Evolutionary conservation across 2,888 invertebrate genomes (phyloP).

Genomic region (Heteromurus nitidus): DNA sequence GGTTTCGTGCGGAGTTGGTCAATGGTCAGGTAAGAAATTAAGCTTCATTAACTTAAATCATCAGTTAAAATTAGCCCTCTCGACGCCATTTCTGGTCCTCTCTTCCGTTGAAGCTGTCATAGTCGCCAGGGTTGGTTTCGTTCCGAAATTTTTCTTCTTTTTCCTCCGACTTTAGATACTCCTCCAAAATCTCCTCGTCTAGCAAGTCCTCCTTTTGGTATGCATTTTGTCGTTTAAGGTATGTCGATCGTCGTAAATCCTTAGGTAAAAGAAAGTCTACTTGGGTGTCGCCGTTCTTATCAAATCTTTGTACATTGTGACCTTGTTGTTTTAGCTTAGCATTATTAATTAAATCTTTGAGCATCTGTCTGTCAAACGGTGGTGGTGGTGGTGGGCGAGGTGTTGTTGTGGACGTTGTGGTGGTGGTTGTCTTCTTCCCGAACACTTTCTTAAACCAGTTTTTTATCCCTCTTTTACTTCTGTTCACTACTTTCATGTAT

Average conservation of each 20-base stretch:
- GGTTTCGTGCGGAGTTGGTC: too few species aligned
- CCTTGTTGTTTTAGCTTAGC: neutral
- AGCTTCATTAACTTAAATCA: too few species aligned
- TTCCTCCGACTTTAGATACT: constrained; percentile 10
- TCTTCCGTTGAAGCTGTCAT: too few species aligned
- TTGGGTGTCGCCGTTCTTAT: constrained; percentile 33
- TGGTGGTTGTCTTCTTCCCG: constrained; percentile 9
- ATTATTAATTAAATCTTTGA: too few species aligned
- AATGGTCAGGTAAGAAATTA: too few species aligned
- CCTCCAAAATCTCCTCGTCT: neutral
- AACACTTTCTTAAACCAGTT: constrained; percentile 57
- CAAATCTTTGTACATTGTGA: neutral
- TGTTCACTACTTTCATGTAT: constrained; percentile 36
- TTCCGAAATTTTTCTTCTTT: too few species aligned
- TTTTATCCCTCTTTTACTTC: constrained; percentile 50
- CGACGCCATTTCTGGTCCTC: too few species aligned
- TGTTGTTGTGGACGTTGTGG: neutral
- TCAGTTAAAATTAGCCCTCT: too few species aligned
- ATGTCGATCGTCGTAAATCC: constrained; percentile 27
- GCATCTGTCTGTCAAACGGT: neutral
- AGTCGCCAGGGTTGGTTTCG: too few species aligned
- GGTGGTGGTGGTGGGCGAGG: neutral
- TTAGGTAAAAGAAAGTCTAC: constrained; percentile 37
- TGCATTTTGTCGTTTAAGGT: constrained; percentile 18
- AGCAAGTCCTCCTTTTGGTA: neutral